Base-by-base conservation (phyloP, 2,797 vertebrate species). In the Pteronotus mesoamericanus region DNA sequence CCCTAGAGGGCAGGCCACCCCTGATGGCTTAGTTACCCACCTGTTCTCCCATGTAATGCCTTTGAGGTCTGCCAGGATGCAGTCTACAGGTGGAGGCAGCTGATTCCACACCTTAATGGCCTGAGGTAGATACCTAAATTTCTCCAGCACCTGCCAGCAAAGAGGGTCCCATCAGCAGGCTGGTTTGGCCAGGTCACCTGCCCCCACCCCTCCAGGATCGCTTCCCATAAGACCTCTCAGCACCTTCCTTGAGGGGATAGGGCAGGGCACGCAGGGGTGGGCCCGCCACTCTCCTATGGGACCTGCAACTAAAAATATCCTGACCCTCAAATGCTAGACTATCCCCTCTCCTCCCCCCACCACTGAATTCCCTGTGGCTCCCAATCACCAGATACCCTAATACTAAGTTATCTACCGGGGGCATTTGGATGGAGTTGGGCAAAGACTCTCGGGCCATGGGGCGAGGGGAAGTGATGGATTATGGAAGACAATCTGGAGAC, bases 1-100 rank as follows among this genome's bases (percentile, higher is more conserved):
- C 19, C 14, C 34, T 80, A 91, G 37, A 93, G 29, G 82, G 34
- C 14, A 94, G 22, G 57, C 39, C 89, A 53, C 46, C 71, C 74
- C 48, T 53, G 2, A 72, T 93, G 89, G 89, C 32, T 39, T 86
- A 96, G 32, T 90, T 95, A 59, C 96, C 51, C 77, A 99, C 99
- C 99, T 98, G 72, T 98, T 99, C 72, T 99, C 99, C 85, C 98
- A 91, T 78, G 98, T 91, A 80, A 99, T 98, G 95, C 99, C 99
- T 96, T 99, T 99, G 95, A 99, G 98, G 97, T 99, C 99, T 80
- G 99, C 99, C n/a, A 99, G 98, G 86, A 99, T 98, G 98, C 99
- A 99, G 97, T 99, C 99, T 98, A 99, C 95, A 96, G 99, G 99
- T 68, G 99, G 98, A 77, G 99, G 98, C 9, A 99, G 98, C n/a